phyloP scores from a whole-genome alignment of 2,113 vertebrate species.

The Menura novaehollandiae region DNA sequence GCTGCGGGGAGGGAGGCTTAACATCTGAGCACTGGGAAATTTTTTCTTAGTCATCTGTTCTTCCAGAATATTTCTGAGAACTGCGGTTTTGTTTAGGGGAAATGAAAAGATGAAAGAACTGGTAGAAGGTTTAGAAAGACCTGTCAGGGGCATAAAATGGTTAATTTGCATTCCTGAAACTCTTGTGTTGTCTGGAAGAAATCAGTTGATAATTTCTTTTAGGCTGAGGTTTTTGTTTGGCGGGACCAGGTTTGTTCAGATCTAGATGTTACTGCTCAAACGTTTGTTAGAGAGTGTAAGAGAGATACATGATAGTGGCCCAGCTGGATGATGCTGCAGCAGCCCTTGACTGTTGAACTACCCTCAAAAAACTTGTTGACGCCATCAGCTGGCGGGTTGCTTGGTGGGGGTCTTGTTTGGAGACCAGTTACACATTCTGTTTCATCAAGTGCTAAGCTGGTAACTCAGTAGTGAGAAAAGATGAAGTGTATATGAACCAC shows the following conservation, averaged over 20 bases:
- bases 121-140: background rate
- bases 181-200: background rate
- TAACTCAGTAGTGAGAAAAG: background rate
- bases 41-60: background rate
- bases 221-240: background rate
- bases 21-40: background rate
- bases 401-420: background rate
- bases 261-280: background rate
- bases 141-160: background rate
- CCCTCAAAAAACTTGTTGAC: background rate
- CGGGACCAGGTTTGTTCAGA: background rate
- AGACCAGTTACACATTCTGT: background rate
- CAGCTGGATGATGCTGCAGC: background rate
- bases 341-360: background rate
- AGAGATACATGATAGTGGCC: rapidly evolving
- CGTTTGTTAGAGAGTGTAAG: background rate
- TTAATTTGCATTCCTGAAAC: slow-evolving; percentile 21
- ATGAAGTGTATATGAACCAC: background rate
- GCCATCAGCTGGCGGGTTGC: background rate
- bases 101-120: background rate
- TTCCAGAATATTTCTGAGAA: slow-evolving; percentile 7
- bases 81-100: background rate
- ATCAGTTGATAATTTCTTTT: slow-evolving; percentile 12
- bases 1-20: background rate
- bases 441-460: background rate